Conservation (phyloP, 2,888 invertebrate genomes). For the Thereva nobilitata region DNA sequence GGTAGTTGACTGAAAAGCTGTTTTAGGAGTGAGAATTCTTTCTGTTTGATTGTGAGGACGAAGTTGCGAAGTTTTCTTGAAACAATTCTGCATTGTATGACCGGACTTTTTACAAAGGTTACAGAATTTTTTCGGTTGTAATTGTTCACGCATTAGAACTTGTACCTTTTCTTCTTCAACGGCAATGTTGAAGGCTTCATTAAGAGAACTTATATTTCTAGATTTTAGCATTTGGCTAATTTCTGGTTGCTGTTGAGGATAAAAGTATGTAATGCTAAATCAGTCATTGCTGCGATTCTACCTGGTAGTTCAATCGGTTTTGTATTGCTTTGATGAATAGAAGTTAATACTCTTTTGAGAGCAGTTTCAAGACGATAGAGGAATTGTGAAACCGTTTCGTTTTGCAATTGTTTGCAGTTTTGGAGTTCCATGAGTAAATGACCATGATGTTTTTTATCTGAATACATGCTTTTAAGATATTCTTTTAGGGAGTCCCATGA, state of each 20-base stretch:
- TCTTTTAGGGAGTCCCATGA: slow-evolving; percentile 4
- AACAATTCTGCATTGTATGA: no score
- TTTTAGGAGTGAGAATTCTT: no score
- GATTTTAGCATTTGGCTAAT: background rate
- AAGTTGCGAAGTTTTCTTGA: no score
- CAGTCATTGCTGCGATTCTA: background rate
- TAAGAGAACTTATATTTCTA: background rate
- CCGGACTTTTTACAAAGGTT: no score
- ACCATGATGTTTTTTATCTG: slow-evolving; percentile 1
- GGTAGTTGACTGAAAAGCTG: no score
- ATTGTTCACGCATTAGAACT: no score
- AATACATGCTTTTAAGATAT: background rate
- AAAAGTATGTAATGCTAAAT: background rate
- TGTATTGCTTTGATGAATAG: background rate
- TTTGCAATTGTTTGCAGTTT: background rate
- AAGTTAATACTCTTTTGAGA: background rate
- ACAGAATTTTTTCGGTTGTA: background rate
- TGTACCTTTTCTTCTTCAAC: background rate
- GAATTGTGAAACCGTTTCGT: no score
- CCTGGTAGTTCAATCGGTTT: background rate
- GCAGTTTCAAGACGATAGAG: background rate
- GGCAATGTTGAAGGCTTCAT: background rate
- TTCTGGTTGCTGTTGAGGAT: background rate
- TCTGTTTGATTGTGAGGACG: no score
- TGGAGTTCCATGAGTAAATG: background rate